Evolutionary conservation across 2,888 invertebrate species (phyloP), one percentile per base, ranked within the genome.

Genomic region (Cenopis cana): DNA sequence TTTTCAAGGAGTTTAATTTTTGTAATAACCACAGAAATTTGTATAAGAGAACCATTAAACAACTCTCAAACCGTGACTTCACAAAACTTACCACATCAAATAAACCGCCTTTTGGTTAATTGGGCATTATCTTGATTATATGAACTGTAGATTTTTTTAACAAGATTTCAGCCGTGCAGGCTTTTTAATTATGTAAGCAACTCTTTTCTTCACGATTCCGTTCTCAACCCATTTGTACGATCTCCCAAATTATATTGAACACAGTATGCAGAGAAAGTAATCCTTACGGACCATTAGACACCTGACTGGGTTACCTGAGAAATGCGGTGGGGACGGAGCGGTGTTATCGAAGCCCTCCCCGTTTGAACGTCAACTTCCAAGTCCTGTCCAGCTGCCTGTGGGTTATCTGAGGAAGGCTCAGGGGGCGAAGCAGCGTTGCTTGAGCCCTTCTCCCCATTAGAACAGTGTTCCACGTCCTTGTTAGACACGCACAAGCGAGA

Each of bases 381-480:
- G n/a, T n/a, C n/a, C n/a, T n/a, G n/a, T n/a, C n/a, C 3, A 12
- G 11, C 11, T 57, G 17, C 2, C 33, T 17, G 10, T 24, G 73
- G 76, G 75, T 76, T 67, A 93, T 93, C 93, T 74, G 93, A 93
- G 29, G 93, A 94, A 20, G 90, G 93, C 0, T 93, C 90, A 2
- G 93, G 93, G 0, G 93, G 93, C 3, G 90, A 89, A 9, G 83
- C 84, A 2, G 89, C 89, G 78, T 89, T 87, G 79, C 94, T 94
- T 73, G 95, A 95, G 64, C 94, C 92, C 52, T 93, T 93, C 85
- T 96, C 96, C 36, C 95, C 94, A 81, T 96, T 96, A 69, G 95
- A 95, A 81, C 95, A 96, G 84, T 96, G 95, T 82, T 96, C 96
- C 59, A 95, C 95, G 79, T 96, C 95, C 79, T 95, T 95, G 75